Conservation (phyloP, 2,113 vertebrate species). For the Phylloscopus trochilus region DNA sequence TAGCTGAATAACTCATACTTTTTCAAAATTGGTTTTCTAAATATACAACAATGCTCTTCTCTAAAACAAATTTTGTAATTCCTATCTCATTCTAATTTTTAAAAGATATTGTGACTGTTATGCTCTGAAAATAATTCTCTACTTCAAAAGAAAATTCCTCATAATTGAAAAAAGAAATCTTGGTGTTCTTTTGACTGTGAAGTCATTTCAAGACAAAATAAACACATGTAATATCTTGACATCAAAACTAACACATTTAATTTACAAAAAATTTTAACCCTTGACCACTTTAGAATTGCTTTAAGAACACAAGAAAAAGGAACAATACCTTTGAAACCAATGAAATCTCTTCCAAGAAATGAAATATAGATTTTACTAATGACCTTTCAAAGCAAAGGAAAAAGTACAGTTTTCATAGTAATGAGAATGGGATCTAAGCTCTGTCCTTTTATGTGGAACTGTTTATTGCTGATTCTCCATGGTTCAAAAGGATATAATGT, state of each 20-base stretch:
- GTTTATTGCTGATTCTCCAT: conserved; percentile 17
- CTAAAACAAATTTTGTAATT: not conserved
- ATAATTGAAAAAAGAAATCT: not conserved
- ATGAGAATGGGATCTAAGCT: not conserved
- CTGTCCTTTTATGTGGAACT: not conserved
- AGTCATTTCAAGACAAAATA: not conserved
- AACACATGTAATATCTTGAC: not conserved
- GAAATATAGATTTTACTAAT: not conserved
- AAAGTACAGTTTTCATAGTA: not conserved
- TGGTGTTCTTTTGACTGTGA: not conserved
- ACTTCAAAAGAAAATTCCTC: not conserved
- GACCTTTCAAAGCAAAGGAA: not conserved
- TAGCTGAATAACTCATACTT: not conserved
- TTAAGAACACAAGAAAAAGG: not conserved
- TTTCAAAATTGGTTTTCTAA: not conserved
- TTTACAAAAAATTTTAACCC: not conserved
- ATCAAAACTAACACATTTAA: not conserved
- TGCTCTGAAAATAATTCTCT: not conserved
- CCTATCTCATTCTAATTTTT: not conserved
- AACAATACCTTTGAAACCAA: not conserved
- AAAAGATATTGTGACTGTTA: not conserved
- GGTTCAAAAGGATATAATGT: conserved; percentile 14
- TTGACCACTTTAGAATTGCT: not conserved
- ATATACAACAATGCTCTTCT: not conserved
- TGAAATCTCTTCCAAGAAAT: not conserved